Evolutionary conservation across 2,888 invertebrate species (phyloP).

Genomic region (Hemithea aestivaria): DNA sequence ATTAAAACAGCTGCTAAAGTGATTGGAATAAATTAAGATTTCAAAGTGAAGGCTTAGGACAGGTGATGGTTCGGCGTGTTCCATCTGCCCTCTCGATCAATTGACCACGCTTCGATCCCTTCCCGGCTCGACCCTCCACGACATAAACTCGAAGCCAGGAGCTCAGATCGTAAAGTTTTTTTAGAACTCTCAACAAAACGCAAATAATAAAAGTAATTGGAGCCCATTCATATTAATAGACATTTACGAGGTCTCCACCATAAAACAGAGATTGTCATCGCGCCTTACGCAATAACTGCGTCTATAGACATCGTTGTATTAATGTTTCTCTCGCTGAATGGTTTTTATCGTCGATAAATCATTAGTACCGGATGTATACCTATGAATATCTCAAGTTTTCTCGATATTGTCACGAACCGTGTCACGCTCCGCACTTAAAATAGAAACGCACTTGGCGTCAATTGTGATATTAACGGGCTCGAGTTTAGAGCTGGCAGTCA

Average conservation of each 20-base stretch:
- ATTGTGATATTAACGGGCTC: constrained; percentile 30
- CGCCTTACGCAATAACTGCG: constrained; percentile 61
- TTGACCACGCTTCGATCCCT: constrained; percentile 49
- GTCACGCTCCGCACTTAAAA: constrained; percentile 33
- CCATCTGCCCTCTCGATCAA: constrained; percentile 56
- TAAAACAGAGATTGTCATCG: constrained; percentile 78
- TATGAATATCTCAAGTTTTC: constrained; percentile 40
- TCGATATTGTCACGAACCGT: constrained; percentile 44
- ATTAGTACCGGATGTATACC: constrained; percentile 50
- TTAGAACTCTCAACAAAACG: constrained; percentile 73
- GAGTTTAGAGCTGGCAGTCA: constrained; percentile 38
- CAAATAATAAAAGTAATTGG: constrained; percentile 79
- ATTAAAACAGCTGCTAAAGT: not conserved
- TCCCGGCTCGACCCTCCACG: constrained; percentile 47
- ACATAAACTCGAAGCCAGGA: constrained; percentile 63
- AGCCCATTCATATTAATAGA: constrained; percentile 80
- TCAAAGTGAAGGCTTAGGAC: constrained; percentile 26
- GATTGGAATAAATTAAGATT: constrained; percentile 18
- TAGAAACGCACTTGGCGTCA: constrained; percentile 15
- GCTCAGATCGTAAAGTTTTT: constrained; percentile 74
- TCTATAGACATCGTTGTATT: constrained; percentile 47
- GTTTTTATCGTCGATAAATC: constrained; percentile 61
- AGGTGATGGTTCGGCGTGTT: constrained; percentile 48
- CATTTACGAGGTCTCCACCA: constrained; percentile 73
- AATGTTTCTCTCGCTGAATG: constrained; percentile 63